Conservation (phyloP, 1,140 invertebrate species). For the Zaprionus inermis region DNA sequence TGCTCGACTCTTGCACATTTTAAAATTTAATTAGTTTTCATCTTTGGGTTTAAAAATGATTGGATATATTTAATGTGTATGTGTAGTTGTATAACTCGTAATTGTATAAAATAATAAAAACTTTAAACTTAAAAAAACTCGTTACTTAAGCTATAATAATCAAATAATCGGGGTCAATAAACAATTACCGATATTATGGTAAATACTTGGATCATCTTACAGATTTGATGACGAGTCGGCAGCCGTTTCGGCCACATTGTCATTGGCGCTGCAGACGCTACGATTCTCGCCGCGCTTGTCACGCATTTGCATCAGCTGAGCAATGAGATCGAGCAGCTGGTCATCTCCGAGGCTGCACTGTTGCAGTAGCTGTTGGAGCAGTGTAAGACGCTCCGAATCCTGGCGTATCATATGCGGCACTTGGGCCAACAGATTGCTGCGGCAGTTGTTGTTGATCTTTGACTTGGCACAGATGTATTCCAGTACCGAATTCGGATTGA, state of each 20-base stretch:
- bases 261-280: conserved; percentile 9
- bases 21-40: too few species aligned
- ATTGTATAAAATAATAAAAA: not conserved
- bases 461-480: conserved; percentile 83
- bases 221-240: conserved; percentile 80
- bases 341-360: conserved; percentile 56
- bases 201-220: conserved; percentile 35
- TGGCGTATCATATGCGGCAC: conserved; percentile 67
- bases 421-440: conserved; percentile 64
- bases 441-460: conserved; percentile 72
- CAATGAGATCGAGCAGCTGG: conserved; percentile 73
- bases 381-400: conserved; percentile 57
- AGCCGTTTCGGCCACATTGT: conserved; percentile 73
- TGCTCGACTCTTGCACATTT: too few species aligned
- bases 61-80: conserved; percentile 2
- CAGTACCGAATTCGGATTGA: conserved; percentile 78
- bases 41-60: not conserved
- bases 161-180: not conserved
- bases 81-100: not conserved
- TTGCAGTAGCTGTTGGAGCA: conserved; percentile 63
- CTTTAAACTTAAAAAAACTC: not conserved
- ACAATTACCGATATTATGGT: not conserved
- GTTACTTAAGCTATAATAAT: not conserved
- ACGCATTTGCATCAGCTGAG: conserved; percentile 55
- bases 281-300: conserved; percentile 28